Evolutionary conservation across 2,888 invertebrate genomes (phyloP).

Genomic region (Ectropis crepuscularia): DNA sequence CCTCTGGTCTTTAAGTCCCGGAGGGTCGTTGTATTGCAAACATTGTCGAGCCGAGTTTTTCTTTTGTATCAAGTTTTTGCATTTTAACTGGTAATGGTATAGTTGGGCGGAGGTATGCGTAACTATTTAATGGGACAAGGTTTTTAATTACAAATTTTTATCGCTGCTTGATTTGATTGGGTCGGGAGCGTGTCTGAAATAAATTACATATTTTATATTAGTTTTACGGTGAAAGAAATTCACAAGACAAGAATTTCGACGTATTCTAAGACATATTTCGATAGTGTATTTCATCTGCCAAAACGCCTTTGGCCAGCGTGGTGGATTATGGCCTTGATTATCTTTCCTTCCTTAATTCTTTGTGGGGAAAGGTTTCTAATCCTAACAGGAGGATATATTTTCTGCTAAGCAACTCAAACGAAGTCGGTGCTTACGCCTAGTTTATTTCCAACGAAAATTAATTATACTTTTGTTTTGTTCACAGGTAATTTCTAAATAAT

Average conservation of each 20-base stretch:
- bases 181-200: slow-evolving; percentile 23
- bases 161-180: slow-evolving; percentile 25
- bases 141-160: slow-evolving; percentile 30
- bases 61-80: slow-evolving; percentile 21
- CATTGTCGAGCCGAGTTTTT: slow-evolving; percentile 30
- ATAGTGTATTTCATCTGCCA: no score
- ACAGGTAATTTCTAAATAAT: slow-evolving; percentile 28
- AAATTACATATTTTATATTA: slow-evolving; percentile 11
- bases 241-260: no score
- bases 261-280: no score
- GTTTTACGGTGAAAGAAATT: slow-evolving; percentile 1
- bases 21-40: slow-evolving; percentile 27
- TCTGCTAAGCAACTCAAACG: no score
- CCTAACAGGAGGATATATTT: no score
- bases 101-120: slow-evolving; percentile 20
- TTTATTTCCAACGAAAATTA: not conserved
- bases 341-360: no score
- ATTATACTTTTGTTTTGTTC: slow-evolving; percentile 21
- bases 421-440: no score
- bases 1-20: slow-evolving; percentile 2
- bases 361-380: no score
- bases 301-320: no score
- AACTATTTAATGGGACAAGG: slow-evolving; percentile 17
- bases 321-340: no score
- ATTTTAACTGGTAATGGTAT: slow-evolving; percentile 17